Conservation (phyloP, 2,888 invertebrate genomes). For the Apotomis capreana region DNA sequence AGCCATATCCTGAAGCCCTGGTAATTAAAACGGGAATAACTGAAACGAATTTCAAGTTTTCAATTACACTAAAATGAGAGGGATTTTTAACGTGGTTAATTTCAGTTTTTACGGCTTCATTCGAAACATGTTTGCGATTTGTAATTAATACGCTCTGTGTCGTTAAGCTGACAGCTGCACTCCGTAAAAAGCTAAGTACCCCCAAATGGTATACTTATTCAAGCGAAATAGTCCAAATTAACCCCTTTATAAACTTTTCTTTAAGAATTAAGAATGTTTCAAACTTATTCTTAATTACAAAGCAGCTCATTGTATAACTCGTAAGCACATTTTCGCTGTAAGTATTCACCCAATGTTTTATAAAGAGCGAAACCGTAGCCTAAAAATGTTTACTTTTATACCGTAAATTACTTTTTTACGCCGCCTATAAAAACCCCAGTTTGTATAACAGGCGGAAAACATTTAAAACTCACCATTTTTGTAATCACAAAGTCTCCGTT, state of each 20-base stretch:
- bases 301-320: constrained; percentile 11
- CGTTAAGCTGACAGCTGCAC: constrained; percentile 27
- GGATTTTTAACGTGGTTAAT: constrained; percentile 49
- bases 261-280: constrained; percentile 6
- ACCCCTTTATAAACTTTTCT: constrained; percentile 8
- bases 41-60: constrained; percentile 61
- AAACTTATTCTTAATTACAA: constrained; percentile 19
- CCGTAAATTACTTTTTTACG: constrained; percentile 33
- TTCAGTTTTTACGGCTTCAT: constrained; percentile 53
- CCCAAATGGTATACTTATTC: constrained; percentile 6
- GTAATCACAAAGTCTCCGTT: constrained; percentile 37
- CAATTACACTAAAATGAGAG: constrained; percentile 57
- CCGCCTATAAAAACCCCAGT: constrained; percentile 30
- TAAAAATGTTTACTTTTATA: constrained; percentile 19
- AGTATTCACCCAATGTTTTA: constrained; percentile 11
- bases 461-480: constrained; percentile 37
- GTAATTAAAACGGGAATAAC: constrained; percentile 69
- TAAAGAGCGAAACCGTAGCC: constrained; percentile 21
- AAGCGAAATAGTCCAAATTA: constrained; percentile 14
- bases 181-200: constrained; percentile 5
- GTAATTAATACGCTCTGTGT: constrained; percentile 23
- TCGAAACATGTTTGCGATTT: constrained; percentile 37
- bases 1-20: constrained; percentile 52
- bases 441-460: constrained; percentile 36
- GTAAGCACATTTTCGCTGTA: constrained; percentile 21